Conservation (phyloP, 2,797 vertebrate species). For the Urophycis tenuis region DNA sequence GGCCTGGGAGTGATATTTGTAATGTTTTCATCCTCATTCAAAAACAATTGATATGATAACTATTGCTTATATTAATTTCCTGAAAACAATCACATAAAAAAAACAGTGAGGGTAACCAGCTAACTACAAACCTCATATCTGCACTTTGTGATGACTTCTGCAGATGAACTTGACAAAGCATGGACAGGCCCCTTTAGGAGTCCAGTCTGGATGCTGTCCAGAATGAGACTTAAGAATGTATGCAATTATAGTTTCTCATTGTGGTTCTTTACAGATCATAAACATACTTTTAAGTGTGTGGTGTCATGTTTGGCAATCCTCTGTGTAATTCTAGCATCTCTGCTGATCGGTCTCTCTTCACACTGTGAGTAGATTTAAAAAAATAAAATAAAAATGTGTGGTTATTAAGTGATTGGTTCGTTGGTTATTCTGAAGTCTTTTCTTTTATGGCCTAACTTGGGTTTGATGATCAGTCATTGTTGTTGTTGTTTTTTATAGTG, state of each 20-base stretch:
- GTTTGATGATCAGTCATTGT: not conserved
- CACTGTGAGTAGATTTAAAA: conserved; percentile 58
- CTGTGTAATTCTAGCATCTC: conserved; percentile 38
- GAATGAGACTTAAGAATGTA: not conserved
- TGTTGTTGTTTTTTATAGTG: not conserved
- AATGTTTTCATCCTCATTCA: not conserved
- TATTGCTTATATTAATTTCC: not conserved
- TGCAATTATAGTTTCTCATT: not conserved
- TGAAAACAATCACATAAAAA: not conserved
- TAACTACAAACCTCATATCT: not conserved
- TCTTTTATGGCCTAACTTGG: not conserved
- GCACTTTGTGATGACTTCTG: not conserved
- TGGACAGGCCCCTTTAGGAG: not conserved
- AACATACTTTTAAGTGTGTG: not conserved
- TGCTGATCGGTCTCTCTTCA: conserved; percentile 22
- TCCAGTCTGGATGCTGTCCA: not conserved
- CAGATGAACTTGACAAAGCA: not conserved
- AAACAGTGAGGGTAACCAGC: not conserved
- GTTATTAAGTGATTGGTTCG: not conserved
- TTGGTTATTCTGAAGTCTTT: not conserved
- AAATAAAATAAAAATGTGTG: not conserved
- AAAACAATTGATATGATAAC: not conserved
- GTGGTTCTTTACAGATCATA: not conserved
- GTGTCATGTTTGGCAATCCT: conserved; percentile 36
- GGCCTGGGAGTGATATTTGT: not conserved